These are phyloP conservation scores for Drymodes brunneopygia DNA, from an alignment of 2,113 vertebrate genomes.

Conservation along the genomic window DNA sequence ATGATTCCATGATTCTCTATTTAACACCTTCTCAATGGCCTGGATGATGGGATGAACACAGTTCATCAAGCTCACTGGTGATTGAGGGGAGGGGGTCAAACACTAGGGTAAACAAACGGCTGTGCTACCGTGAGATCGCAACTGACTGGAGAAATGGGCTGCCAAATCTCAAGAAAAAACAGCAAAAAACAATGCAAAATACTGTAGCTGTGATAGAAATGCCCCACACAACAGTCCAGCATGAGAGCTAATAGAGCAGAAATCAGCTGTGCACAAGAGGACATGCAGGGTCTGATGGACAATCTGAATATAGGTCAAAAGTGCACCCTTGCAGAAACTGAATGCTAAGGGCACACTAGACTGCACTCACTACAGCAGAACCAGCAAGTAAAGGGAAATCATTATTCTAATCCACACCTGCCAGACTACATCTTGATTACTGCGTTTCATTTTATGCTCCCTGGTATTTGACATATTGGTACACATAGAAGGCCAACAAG, in stretches of 20 bases:
- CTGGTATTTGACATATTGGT: not conserved
- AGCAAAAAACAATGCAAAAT: not conserved
- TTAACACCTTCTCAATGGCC: not conserved
- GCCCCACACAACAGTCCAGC: not conserved
- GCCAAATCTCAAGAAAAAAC: not conserved
- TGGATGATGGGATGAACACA: not conserved
- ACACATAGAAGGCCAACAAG: not conserved
- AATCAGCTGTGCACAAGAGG: not conserved
- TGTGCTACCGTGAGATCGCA: not conserved
- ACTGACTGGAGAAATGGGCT: not conserved
- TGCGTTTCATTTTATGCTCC: not conserved
- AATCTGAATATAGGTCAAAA: not conserved
- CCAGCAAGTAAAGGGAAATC: not conserved
- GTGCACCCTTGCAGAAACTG: not conserved
- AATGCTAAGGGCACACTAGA: not conserved
- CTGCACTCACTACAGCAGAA: not conserved
- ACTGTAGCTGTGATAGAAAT: not conserved
- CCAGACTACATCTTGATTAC: not conserved
- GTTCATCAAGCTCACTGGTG: not conserved
- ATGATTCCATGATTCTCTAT: not conserved
- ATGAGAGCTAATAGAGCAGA: not conserved
- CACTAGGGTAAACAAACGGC: rapidly evolving
- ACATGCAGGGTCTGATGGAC: not conserved
- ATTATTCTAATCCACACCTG: not conserved
- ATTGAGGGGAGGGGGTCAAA: not conserved